A percentile compares a stretch with the other conserved stretches of the same genome.
Evolutionary conservation across 2,113 vertebrate species (phyloP).

Genomic region (Zosterops japonicus): DNA sequence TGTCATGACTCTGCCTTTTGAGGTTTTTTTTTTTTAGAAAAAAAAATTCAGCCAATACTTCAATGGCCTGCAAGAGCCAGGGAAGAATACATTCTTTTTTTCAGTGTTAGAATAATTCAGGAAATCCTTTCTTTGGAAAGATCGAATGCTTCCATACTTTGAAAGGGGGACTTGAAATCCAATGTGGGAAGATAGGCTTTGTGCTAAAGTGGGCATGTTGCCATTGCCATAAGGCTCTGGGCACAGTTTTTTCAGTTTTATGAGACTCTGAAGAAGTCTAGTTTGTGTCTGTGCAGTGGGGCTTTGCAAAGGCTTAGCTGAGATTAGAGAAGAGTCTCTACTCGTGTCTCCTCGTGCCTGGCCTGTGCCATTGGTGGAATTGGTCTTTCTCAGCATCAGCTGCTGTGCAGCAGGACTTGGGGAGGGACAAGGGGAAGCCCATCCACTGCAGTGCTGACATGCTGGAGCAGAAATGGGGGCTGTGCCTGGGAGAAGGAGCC

Average conservation of each 20-base stretch:
- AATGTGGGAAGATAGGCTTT: background rate
- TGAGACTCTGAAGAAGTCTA: background rate
- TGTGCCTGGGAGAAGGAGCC: background rate
- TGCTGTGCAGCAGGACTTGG: background rate
- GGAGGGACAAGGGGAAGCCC: background rate
- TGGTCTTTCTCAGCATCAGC: background rate
- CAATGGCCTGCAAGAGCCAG: background rate
- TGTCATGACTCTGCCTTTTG: background rate
- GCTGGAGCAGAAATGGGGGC: background rate
- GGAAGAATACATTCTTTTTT: background rate
- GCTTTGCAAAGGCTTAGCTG: conserved; percentile 26
- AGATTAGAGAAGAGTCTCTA: conserved; percentile 20
- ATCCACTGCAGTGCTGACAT: fast-evolving
- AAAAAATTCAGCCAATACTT: background rate
- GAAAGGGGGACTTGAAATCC: background rate
- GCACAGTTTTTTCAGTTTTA: background rate
- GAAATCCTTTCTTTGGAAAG: conserved; percentile 47
- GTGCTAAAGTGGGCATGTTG: background rate
- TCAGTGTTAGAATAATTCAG: conserved; percentile 31
- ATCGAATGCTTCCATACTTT: background rate
- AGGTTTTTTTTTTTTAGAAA: background rate
- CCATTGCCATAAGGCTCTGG: background rate
- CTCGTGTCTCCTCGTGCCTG: background rate
- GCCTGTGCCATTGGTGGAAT: background rate
- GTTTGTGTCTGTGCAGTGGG: background rate